Evolutionary conservation across 2,888 invertebrate genomes (phyloP), one percentile per base, ranked within the genome.

Genomic region (Candidula unifasciata): DNA sequence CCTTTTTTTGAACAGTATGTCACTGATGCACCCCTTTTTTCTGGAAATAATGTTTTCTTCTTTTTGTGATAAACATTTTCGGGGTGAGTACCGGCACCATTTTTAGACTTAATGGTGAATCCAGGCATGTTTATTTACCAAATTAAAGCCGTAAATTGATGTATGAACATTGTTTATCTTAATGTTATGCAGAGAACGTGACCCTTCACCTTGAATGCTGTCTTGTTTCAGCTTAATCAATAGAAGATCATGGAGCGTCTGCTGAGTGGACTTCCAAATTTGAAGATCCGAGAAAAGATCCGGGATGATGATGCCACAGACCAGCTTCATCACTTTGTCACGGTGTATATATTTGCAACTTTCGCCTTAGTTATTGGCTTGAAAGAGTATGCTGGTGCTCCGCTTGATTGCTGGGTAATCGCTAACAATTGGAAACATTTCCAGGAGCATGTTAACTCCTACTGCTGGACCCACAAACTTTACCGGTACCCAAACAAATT

Each of bases 261-360:
- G 54, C 74, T 74, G 74, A 54, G 18, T 54, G 74, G 54, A 18
- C 54, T 74, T 30, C 74, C 74, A 30, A 54, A 74, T 64, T 81
- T 87, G 0, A 79, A 76, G 18, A 82, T 86, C 8, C 64, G 85
- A 16, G 76, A 84, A 30, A 68, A 73, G 54, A 80, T 86, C 33
- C 76, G 87, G 3, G 86, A 86, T 37, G 87, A 87, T 33, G 87
- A 87, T 44, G 68, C 82, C 10, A 35, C 80, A 3, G 86, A 86
- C 76, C 87, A 87, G 69, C 60, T 87, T 54, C 87, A 87, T 35
- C 87, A 87, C 57, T 87, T 80, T 69, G 85, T 87, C 80, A 87
- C 87, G 1, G 87, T 87, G 52, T 84, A 84, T 78, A 68, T 87
- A 13, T 77, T 87, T 52, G 87, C 81, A n/a, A 82, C 84, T 54